These are phyloP conservation scores for Acrocyrtus sp. DNA, from an alignment of 2,888 invertebrate genomes.

Conservation along the genomic window DNA sequence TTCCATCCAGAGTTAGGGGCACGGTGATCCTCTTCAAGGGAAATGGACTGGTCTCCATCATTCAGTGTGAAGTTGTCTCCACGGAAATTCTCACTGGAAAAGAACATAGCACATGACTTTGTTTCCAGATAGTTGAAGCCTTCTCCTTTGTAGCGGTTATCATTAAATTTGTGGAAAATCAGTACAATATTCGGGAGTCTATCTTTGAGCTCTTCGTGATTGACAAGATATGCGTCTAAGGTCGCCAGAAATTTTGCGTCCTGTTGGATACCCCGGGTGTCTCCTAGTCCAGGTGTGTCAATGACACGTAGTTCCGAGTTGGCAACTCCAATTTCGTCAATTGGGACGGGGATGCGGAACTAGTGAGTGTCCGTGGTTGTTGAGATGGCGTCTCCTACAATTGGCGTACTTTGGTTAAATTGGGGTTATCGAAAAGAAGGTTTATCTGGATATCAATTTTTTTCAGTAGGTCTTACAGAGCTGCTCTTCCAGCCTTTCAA, in stretches of 20 bases:
- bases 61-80: background rate
- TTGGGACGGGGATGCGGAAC: constrained; percentile 27
- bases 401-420: constrained; percentile 1
- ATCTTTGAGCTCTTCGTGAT: constrained; percentile 45
- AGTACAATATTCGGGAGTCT: constrained; percentile 51
- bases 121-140: too few relatives aligned
- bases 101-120: constrained; percentile 7
- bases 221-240: constrained; percentile 13
- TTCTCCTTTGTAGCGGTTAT: constrained; percentile 34
- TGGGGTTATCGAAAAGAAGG: constrained; percentile 7
- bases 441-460: constrained; percentile 34
- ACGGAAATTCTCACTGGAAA: background rate
- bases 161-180: constrained; percentile 32
- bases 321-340: constrained; percentile 39
- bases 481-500: background rate
- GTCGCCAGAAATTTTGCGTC: constrained; percentile 52
- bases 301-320: constrained; percentile 47
- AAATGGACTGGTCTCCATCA: constrained; percentile 16
- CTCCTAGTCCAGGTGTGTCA: constrained; percentile 47
- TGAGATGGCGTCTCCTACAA: constrained; percentile 2
- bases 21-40: constrained; percentile 10
- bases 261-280: constrained; percentile 38
- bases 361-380: constrained; percentile 20
- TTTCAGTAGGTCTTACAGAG: constrained; percentile 10
- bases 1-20: constrained; percentile 17